phyloP scores from a whole-genome alignment of 2,888 invertebrate species.

The Cephalotes varians region DNA sequence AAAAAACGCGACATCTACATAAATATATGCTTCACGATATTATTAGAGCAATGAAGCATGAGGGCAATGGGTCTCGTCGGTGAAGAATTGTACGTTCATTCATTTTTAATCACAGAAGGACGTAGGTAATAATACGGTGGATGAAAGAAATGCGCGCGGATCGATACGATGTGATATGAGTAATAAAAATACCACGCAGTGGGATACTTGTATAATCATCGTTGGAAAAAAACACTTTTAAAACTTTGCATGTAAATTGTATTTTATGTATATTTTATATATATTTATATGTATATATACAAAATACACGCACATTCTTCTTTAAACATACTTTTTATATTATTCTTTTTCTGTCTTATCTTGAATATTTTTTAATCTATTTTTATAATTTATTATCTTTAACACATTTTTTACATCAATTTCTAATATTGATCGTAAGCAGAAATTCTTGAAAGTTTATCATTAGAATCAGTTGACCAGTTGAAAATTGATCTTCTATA shows the following conservation, averaged over 20 bases:
- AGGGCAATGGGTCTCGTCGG: neutral
- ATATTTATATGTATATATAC: too few species aligned
- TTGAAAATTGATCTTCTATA: neutral
- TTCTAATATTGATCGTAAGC: neutral
- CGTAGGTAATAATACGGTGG: constrained; percentile 27
- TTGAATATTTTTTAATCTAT: neutral
- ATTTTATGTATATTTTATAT: neutral
- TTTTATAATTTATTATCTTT: constrained; percentile 14
- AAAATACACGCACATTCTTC: neutral
- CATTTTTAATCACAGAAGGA: constrained; percentile 38
- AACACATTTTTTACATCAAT: constrained; percentile 21
- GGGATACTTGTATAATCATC: constrained; percentile 23
- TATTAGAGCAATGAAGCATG: neutral
- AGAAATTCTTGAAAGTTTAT: neutral
- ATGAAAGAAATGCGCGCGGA: neutral
- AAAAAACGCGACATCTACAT: neutral
- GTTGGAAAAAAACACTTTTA: constrained; percentile 15
- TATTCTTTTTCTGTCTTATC: neutral
- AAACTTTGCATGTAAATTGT: constrained; percentile 38
- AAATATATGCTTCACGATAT: constrained; percentile 8
- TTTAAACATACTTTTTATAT: constrained; percentile 12
- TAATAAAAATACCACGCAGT: constrained; percentile 28
- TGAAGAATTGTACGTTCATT: constrained; percentile 24
- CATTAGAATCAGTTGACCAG: too few species aligned
- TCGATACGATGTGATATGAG: constrained; percentile 48